These are phyloP conservation scores for Andrena chrysosceles DNA, from an alignment of 2,888 invertebrate genomes.

Conservation along the genomic window DNA sequence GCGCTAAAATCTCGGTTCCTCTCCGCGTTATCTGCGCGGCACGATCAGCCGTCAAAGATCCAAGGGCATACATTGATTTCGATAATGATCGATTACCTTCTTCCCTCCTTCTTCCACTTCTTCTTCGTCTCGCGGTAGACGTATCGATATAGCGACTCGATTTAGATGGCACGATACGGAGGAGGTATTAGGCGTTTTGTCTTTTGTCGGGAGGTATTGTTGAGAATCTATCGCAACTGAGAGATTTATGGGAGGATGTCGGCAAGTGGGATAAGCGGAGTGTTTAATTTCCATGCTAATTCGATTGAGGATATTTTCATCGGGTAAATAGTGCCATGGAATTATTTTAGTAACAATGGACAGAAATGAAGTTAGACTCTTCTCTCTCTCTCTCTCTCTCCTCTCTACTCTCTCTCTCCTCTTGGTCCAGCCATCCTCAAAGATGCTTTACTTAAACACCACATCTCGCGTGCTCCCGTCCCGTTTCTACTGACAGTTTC, in stretches of 20 bases:
- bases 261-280: not conserved
- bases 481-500: not conserved
- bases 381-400: not conserved
- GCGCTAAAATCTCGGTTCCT: constrained; percentile 56
- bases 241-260: constrained; percentile 8
- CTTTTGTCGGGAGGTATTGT: constrained; percentile 25
- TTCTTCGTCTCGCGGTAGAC: constrained; percentile 28
- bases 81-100: constrained; percentile 64
- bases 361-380: not conserved
- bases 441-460: not conserved
- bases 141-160: constrained; percentile 59
- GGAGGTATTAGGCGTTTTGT: constrained; percentile 20
- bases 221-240: constrained; percentile 27
- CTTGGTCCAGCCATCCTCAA: not conserved
- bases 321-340: not conserved
- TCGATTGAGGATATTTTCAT: too few relatives aligned
- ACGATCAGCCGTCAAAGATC: constrained; percentile 67
- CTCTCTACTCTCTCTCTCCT: not conserved
- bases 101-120: not conserved
- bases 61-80: constrained; percentile 68
- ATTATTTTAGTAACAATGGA: too few relatives aligned
- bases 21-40: constrained; percentile 46
- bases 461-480: constrained; percentile 5
- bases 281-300: not conserved
- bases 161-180: constrained; percentile 50